These are phyloP conservation scores for Myzus persicae DNA, from an alignment of 1,140 invertebrate genomes.

Conservation along the genomic window DNA sequence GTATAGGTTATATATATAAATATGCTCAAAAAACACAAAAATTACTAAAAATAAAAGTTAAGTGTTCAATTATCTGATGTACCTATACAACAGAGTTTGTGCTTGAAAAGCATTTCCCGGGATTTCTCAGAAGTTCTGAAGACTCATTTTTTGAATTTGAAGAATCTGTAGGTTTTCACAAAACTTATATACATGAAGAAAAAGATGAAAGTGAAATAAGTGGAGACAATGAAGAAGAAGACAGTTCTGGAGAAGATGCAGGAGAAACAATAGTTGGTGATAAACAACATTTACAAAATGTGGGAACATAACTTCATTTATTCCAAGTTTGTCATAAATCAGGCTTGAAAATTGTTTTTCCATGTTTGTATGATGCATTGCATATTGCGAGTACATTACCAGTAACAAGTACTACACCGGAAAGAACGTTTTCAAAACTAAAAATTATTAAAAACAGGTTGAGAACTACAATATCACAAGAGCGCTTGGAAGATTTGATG, in stretches of 20 bases:
- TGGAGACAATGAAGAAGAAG: background rate
- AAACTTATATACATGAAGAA: background rate
- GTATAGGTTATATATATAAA: too few relatives aligned
- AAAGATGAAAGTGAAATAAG: background rate
- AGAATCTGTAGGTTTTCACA: background rate
- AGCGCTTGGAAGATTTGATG: slow-evolving; percentile 2
- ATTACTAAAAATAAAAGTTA: too few relatives aligned
- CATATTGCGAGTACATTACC: slow-evolving; percentile 18
- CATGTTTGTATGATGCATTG: background rate
- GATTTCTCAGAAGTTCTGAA: background rate
- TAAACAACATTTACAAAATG: too few relatives aligned
- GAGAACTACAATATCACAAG: slow-evolving; percentile 17
- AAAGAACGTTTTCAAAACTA: slow-evolving; percentile 10
- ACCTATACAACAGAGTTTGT: too few relatives aligned
- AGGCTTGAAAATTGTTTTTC: background rate
- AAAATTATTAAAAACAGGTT: slow-evolving; percentile 11
- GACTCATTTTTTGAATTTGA: slow-evolving; percentile 27
- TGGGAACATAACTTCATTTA: background rate
- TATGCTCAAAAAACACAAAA: too few relatives aligned
- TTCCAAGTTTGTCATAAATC: background rate
- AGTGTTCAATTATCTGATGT: too few relatives aligned
- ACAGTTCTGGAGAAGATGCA: too few relatives aligned
- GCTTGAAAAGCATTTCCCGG: too few relatives aligned
- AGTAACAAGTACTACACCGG: background rate
- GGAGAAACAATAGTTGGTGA: background rate